Percentiles rank a stretch among this genome's conserved stretches.
These are phyloP conservation scores for Caerostris darwini DNA, from an alignment of 1,140 invertebrate species.

Conservation along the genomic window DNA sequence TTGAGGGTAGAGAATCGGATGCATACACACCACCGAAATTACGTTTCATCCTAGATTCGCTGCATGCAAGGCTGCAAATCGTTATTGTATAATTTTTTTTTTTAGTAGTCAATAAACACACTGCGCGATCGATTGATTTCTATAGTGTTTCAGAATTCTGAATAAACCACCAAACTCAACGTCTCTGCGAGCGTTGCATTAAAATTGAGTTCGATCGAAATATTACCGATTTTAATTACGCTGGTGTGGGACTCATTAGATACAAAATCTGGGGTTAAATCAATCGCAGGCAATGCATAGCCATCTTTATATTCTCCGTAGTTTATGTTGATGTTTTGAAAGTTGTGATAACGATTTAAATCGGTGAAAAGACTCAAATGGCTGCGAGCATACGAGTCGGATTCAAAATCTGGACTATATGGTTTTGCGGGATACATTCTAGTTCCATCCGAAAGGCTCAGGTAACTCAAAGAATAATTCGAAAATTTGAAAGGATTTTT, in stretches of 20 bases:
- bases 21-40: slow-evolving; percentile 21
- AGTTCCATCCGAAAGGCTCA: not conserved
- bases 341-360: not conserved
- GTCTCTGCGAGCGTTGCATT: not conserved
- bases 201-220: slow-evolving; percentile 34
- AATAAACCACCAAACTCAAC: not conserved
- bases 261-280: slow-evolving; percentile 46
- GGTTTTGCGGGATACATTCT: slow-evolving; percentile 21
- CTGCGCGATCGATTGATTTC: slow-evolving; percentile 2
- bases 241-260: not conserved
- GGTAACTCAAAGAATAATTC: slow-evolving; percentile 3
- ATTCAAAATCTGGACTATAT: not conserved
- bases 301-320: slow-evolving; percentile 10
- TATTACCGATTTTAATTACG: slow-evolving; percentile 3
- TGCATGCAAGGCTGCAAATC: slow-evolving; percentile 15
- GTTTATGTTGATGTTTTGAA: slow-evolving; percentile 54
- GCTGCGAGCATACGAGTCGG: not conserved
- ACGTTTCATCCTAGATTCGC: slow-evolving; percentile 23
- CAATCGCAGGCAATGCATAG: not conserved
- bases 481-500: slow-evolving; percentile 40
- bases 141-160: slow-evolving; percentile 39
- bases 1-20: slow-evolving; percentile 1
- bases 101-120: slow-evolving; percentile 15
- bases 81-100: slow-evolving; percentile 50
- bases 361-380: slow-evolving; percentile 27